phyloP scores from a whole-genome alignment of 2,797 vertebrate species.

The Squalus acanthias region DNA sequence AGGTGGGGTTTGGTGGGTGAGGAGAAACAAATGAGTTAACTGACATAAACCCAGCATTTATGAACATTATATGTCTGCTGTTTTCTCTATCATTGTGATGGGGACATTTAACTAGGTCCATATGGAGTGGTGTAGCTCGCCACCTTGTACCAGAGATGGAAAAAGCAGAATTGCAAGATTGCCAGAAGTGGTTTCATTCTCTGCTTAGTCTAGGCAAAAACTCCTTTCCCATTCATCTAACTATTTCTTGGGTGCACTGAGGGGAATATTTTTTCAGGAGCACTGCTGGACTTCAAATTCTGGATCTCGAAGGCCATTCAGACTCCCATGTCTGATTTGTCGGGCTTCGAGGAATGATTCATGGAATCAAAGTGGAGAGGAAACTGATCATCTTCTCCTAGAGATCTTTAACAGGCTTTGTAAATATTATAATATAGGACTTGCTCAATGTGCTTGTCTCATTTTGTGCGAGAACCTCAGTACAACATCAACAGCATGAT shows the following conservation, averaged over 20 bases:
- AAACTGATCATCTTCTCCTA: background rate
- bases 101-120: background rate
- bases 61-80: background rate
- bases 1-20: background rate
- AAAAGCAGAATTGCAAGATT: background rate
- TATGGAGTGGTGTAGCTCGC: too few species aligned
- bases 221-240: background rate
- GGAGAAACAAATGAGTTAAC: background rate
- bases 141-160: background rate
- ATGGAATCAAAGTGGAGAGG: background rate
- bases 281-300: background rate
- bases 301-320: background rate
- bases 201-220: background rate
- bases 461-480: background rate
- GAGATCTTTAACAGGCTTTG: background rate
- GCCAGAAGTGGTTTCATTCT: background rate
- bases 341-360: background rate
- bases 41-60: background rate
- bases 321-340: background rate
- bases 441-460: background rate
- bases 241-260: background rate
- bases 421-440: background rate
- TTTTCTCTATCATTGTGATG: background rate
- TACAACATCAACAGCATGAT: background rate
- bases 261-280: background rate